Base-by-base conservation (phyloP, 2,113 vertebrate species). In the Rhegmatorhina hoffmannsi region DNA sequence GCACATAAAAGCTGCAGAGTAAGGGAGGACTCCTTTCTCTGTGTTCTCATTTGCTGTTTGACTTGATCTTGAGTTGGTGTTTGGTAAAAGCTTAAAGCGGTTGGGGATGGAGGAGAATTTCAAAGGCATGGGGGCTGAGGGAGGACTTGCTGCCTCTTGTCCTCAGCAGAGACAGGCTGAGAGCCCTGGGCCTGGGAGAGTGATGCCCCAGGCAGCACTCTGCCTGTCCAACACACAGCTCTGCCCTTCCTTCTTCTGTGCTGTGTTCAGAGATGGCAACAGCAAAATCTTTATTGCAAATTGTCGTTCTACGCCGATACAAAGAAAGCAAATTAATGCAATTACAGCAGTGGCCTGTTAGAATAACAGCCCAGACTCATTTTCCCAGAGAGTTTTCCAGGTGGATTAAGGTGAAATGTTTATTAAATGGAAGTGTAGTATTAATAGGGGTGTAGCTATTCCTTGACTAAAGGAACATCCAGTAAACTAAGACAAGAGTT, bases 1-100 rank as follows among this genome's bases (percentile, higher is more conserved):
- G 52, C 18, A 17, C 49, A 24, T 87, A 72, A 89, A 96, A 94
- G 69, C 68, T 91, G 84, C 62, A 58, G 89, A 94, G 80, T 63
- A 80, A 94, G 92, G 80, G 46, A 86, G 70, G 73, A 40, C 52
- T 93, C 52, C 33, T 59, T 77, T 72, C 50, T 76, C 59, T 68
- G 10, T 69, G 53, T 59, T 90, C 73, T 92, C 50, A n/a, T 70
- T 47, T 46, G 72, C 56, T 84, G 31, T 56, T 90, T 84, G 66
- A 26, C 87, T 75, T 90, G 25, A 46, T 85, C 64, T 96, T 85
- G 63, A 76, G 18, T 10, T 84, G 43, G 20, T 59, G 33, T 66
- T 81, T 70, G 29, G 33, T 76, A 33, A 74, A 94, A 90, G 31
- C 52, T 79, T 72, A 25, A 68, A 33, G 31, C 31, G 68, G 15